These are phyloP conservation scores for Macrotus californicus DNA, from an alignment of 2,113 vertebrate genomes.

Conservation along the genomic window DNA sequence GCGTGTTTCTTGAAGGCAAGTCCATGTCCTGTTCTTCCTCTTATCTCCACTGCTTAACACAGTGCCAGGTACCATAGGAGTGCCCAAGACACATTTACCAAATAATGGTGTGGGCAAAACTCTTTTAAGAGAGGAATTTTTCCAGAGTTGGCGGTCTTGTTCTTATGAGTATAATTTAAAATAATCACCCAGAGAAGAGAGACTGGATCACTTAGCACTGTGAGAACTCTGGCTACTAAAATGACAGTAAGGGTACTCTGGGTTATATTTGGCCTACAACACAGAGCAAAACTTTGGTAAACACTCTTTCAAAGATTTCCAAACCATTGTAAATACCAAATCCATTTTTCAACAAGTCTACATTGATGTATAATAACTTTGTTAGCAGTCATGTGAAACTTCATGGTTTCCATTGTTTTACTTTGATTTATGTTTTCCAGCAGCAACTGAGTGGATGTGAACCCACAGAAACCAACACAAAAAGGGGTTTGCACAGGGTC, in stretches of 20 bases:
- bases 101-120: neutral
- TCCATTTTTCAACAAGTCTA: neutral
- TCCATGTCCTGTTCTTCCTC: neutral
- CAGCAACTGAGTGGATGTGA: neutral
- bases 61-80: neutral
- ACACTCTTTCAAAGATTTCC: constrained; percentile 10
- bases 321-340: constrained; percentile 8
- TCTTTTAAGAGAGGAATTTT: neutral
- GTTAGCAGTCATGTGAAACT: constrained; percentile 7
- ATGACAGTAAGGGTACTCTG: neutral
- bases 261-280: neutral
- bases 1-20: neutral
- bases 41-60: neutral
- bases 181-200: neutral
- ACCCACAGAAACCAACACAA: neutral
- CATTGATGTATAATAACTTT: constrained; percentile 19
- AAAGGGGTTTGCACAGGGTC: neutral
- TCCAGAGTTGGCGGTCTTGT: neutral
- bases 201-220: neutral
- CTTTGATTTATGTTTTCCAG: constrained; percentile 15
- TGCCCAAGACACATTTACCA: neutral
- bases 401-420: constrained; percentile 21
- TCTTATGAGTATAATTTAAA: neutral
- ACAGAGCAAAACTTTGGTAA: neutral
- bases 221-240: neutral